These are phyloP conservation scores for Pituophis catenifer DNA, from an alignment of 2,113 vertebrate species.

Conservation along the genomic window DNA sequence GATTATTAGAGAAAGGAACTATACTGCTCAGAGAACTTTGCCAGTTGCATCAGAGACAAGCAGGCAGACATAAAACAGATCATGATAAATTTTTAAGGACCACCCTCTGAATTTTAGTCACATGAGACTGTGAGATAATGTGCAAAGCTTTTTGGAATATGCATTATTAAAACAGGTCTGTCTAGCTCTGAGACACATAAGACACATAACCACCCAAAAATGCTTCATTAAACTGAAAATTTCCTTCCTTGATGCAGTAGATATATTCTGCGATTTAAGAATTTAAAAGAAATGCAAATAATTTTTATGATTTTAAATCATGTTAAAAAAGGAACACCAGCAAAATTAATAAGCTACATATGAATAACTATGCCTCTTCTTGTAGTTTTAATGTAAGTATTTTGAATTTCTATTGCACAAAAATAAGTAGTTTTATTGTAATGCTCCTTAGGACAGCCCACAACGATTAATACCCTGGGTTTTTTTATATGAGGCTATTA, in stretches of 20 bases:
- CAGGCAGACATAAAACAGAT: conserved; percentile 58
- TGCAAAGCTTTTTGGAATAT: conserved; percentile 50
- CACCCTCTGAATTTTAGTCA: conserved; percentile 56
- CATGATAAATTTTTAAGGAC: conserved; percentile 71
- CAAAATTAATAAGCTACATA: background rate
- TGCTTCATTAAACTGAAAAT: background rate
- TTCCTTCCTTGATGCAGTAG: background rate
- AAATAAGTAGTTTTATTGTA: background rate
- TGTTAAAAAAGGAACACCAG: background rate
- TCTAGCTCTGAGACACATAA: conserved; percentile 43
- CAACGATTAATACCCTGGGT: no score
- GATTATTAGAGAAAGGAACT: conserved; percentile 45
- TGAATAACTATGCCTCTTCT: background rate
- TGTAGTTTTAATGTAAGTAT: background rate
- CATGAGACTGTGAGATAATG: conserved; percentile 61
- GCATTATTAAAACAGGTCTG: conserved; percentile 62
- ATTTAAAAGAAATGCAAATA: background rate
- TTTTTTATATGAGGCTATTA: background rate
- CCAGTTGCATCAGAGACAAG: conserved; percentile 60
- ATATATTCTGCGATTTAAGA: background rate
- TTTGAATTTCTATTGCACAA: background rate
- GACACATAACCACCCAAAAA: background rate
- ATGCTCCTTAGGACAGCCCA: background rate
- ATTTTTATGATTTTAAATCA: background rate
- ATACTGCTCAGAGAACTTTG: conserved; percentile 48